These are phyloP conservation scores for Euschistus heros DNA, from an alignment of 1,140 invertebrate species.

Conservation along the genomic window DNA sequence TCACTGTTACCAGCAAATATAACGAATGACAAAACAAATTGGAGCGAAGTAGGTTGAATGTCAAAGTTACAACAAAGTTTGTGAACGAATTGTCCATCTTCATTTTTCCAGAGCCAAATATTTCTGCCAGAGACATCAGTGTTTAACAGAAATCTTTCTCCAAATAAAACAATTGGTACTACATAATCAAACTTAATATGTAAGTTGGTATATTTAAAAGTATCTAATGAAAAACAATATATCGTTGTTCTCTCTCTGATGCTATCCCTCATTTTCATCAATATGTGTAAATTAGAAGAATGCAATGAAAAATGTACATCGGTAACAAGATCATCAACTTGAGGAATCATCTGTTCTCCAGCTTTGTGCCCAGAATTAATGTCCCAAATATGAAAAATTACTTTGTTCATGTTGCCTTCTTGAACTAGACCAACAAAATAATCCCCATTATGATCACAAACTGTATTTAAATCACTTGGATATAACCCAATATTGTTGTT, in stretches of 20 bases:
- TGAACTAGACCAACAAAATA: conserved; percentile 25
- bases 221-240: conserved; percentile 20
- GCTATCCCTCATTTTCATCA: conserved; percentile 11
- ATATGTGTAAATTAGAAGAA: conserved; percentile 10
- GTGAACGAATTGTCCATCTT: conserved; percentile 2
- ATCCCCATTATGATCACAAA: conserved; percentile 24
- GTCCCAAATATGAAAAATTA: conserved; percentile 27
- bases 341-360: conserved; percentile 15
- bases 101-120: conserved; percentile 3
- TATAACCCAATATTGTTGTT: conserved; percentile 21
- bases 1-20: conserved; percentile 16
- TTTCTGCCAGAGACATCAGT: conserved; percentile 1
- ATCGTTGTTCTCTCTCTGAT: conserved; percentile 4
- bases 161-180: conserved; percentile 19
- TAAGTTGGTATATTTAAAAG: conserved; percentile 13
- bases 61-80: conserved; percentile 6
- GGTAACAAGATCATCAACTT: conserved; percentile 1
- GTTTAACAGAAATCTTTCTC: conserved; percentile 16
- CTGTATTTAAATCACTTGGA: conserved; percentile 25
- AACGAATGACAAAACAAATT: conserved; percentile 1
- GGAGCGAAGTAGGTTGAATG: conserved; percentile 1
- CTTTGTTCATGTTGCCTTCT: background rate
- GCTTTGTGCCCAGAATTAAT: conserved; percentile 20
- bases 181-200: conserved; percentile 4
- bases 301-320: conserved; percentile 8